These are phyloP conservation scores for Pandemis heparana DNA, from an alignment of 2,888 invertebrate genomes.

Conservation along the genomic window DNA sequence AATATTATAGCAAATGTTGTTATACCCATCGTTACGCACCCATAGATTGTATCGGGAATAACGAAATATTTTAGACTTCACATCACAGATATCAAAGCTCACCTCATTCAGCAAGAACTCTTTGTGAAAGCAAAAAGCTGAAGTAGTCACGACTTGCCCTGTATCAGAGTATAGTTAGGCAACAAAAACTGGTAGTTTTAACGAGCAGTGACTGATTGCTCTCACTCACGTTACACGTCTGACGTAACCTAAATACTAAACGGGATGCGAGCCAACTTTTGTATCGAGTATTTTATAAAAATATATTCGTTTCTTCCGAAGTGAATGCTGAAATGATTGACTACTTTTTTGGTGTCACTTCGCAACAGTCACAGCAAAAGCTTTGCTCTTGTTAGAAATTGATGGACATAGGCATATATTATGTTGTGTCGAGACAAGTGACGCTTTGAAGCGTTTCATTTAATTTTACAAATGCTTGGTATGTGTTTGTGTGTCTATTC, in stretches of 20 bases:
- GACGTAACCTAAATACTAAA: slow-evolving; percentile 46
- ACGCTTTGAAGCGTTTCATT: too few species aligned
- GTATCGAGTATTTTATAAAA: slow-evolving; percentile 3
- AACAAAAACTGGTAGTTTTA: slow-evolving; percentile 38
- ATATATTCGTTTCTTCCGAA: not conserved
- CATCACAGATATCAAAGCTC: not conserved
- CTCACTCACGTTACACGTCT: slow-evolving; percentile 44
- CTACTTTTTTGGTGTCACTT: not conserved
- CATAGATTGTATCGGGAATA: not conserved
- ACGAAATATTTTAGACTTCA: not conserved
- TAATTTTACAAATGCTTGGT: too few species aligned
- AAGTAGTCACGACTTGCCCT: slow-evolving; percentile 11
- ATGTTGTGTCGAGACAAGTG: too few species aligned
- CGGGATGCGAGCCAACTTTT: slow-evolving; percentile 47
- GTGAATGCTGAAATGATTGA: not conserved
- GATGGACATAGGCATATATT: too few species aligned
- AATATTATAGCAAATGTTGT: too few species aligned
- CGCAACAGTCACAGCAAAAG: not conserved
- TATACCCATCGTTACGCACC: too few species aligned
- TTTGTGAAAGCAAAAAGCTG: not conserved
- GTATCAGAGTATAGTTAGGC: slow-evolving; percentile 18
- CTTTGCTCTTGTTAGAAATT: not conserved
- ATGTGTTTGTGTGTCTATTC: too few species aligned
- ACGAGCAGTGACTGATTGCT: slow-evolving; percentile 42
- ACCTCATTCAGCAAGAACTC: not conserved